phyloP scores from a whole-genome alignment of 2,797 vertebrate genomes.

The Picus viridis region DNA sequence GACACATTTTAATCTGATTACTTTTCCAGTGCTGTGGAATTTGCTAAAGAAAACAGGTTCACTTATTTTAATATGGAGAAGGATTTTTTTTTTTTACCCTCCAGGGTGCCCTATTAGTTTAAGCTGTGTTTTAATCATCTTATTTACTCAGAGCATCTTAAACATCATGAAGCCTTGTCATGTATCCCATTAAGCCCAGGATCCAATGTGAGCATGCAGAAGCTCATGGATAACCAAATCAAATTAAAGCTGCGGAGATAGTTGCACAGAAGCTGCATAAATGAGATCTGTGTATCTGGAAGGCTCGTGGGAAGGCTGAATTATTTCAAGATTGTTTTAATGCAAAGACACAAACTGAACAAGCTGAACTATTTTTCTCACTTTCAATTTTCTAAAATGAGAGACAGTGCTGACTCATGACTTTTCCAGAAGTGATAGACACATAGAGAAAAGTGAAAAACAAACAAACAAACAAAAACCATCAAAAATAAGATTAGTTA shows the following conservation, averaged over 20 bases:
- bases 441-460: background rate
- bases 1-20: background rate
- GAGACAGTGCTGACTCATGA: background rate
- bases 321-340: constrained; percentile 54
- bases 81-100: background rate
- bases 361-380: constrained; percentile 18
- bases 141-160: constrained; percentile 1
- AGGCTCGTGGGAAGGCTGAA: background rate
- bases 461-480: background rate
- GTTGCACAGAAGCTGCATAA: background rate
- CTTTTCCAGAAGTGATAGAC: background rate
- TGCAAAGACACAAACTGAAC: constrained; percentile 25
- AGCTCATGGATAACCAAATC: constrained; percentile 44
- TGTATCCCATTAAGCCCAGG: background rate
- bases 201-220: background rate
- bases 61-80: background rate
- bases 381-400: constrained; percentile 14
- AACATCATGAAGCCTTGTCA: background rate
- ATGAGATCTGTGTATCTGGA: background rate
- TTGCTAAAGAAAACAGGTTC: background rate
- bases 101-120: background rate
- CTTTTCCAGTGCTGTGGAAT: background rate
- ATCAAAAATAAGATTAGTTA: background rate
- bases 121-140: constrained; percentile 36
- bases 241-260: constrained; percentile 20